Evolutionary conservation across 2,113 vertebrate species (phyloP).

Genomic region (Bagarius yarrelli): DNA sequence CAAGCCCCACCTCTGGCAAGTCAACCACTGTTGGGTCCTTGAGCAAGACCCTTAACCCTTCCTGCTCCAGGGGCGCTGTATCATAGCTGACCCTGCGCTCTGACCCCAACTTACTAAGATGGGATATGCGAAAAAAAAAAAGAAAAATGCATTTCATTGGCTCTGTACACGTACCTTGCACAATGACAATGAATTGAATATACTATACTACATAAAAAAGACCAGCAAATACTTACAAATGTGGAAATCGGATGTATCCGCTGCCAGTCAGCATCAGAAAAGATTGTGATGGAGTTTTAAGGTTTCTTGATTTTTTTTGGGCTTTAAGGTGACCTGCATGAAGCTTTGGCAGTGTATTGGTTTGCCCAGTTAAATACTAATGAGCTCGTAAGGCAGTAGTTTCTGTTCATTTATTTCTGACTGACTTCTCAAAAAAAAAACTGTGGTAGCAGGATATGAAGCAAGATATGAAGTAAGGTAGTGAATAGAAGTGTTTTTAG

Average conservation of each 20-base stretch:
- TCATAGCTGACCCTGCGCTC: too few species aligned
- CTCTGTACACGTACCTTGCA: too few species aligned
- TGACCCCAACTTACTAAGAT: too few species aligned
- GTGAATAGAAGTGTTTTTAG: neutral
- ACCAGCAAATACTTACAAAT: conserved; percentile 1
- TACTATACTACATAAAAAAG: neutral
- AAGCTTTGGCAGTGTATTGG: neutral
- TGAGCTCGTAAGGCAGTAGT: neutral
- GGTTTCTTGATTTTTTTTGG: conserved; percentile 21
- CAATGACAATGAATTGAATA: too few species aligned
- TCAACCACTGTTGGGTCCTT: too few species aligned
- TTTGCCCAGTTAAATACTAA: neutral
- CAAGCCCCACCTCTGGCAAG: too few species aligned
- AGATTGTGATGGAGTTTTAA: neutral
- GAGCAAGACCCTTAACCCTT: too few species aligned
- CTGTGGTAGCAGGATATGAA: neutral
- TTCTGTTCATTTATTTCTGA: neutral
- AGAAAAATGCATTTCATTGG: too few species aligned
- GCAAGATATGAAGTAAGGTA: too few species aligned
- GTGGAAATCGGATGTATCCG: neutral
- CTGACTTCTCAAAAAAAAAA: neutral
- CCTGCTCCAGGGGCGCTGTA: too few species aligned
- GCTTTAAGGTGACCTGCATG: conserved; percentile 7
- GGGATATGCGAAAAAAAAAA: too few species aligned
- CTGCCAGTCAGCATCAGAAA: neutral